These are phyloP conservation scores for Anser cygnoides DNA, from an alignment of 2,113 vertebrate species.

Conservation along the genomic window DNA sequence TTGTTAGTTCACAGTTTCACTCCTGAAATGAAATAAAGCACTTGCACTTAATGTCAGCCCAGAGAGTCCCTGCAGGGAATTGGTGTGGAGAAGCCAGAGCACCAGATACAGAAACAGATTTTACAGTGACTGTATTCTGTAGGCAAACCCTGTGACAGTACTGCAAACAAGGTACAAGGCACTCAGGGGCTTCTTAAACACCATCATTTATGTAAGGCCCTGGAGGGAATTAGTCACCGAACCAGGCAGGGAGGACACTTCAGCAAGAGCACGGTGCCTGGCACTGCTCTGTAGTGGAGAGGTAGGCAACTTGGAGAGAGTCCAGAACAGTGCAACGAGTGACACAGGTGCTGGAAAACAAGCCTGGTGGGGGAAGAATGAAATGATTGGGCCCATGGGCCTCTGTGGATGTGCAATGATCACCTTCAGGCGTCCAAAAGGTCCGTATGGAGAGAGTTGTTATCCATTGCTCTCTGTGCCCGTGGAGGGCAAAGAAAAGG, in stretches of 20 bases:
- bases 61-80: background rate
- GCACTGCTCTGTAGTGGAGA: background rate
- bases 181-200: background rate
- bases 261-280: background rate
- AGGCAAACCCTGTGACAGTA: background rate
- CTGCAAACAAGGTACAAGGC: background rate
- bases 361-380: background rate
- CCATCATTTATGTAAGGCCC: background rate
- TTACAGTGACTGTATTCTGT: background rate
- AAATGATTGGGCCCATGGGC: background rate
- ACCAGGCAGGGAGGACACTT: background rate
- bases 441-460: background rate
- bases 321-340: background rate
- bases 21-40: background rate
- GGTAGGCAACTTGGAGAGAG: background rate
- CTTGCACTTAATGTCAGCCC: background rate
- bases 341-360: background rate
- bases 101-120: background rate
- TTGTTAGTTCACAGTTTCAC: background rate
- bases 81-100: background rate
- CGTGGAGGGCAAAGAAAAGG: background rate
- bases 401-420: background rate
- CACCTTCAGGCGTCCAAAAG: background rate
- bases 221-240: background rate
- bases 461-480: background rate